These are phyloP conservation scores for Trichonephila clavata DNA, from an alignment of 1,140 invertebrate species.

Conservation along the genomic window DNA sequence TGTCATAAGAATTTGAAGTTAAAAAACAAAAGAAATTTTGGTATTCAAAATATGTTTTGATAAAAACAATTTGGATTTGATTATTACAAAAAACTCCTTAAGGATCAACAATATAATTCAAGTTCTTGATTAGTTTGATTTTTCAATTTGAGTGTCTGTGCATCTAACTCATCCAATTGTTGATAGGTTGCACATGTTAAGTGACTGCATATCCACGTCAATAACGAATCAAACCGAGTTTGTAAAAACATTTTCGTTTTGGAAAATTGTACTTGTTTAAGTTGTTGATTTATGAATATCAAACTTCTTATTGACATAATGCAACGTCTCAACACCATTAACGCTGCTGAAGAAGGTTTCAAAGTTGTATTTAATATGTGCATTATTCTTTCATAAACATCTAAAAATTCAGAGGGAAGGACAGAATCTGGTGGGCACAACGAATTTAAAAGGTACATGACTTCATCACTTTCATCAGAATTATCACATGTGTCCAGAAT, in stretches of 20 bases:
- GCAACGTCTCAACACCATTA: slow-evolving; percentile 28
- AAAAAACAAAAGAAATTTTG: too few species aligned
- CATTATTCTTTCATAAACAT: slow-evolving; percentile 13
- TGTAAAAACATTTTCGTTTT: neutral
- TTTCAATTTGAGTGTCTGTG: neutral
- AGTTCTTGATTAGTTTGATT: neutral
- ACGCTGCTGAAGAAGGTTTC: neutral
- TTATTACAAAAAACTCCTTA: too few species aligned
- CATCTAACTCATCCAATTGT: slow-evolving; percentile 45
- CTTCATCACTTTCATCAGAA: neutral
- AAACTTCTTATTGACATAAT: neutral
- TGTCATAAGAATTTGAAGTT: too few species aligned
- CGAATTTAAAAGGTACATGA: slow-evolving; percentile 8
- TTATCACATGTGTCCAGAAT: neutral
- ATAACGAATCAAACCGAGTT: slow-evolving; percentile 48
- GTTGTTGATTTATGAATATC: neutral
- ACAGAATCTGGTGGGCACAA: neutral
- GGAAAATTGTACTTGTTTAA: neutral
- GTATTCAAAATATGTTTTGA: too few species aligned
- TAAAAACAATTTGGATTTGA: too few species aligned
- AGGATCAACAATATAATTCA: too few species aligned
- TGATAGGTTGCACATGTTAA: slow-evolving; percentile 63
- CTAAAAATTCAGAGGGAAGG: slow-evolving; percentile 47
- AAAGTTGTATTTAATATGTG: slow-evolving; percentile 15
- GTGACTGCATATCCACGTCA: slow-evolving; percentile 57